A percentile compares a stretch with the other conserved stretches of the same genome.
Evolutionary conservation across 2,113 vertebrate genomes (phyloP).

Genomic region (Spizaetus ornatus): DNA sequence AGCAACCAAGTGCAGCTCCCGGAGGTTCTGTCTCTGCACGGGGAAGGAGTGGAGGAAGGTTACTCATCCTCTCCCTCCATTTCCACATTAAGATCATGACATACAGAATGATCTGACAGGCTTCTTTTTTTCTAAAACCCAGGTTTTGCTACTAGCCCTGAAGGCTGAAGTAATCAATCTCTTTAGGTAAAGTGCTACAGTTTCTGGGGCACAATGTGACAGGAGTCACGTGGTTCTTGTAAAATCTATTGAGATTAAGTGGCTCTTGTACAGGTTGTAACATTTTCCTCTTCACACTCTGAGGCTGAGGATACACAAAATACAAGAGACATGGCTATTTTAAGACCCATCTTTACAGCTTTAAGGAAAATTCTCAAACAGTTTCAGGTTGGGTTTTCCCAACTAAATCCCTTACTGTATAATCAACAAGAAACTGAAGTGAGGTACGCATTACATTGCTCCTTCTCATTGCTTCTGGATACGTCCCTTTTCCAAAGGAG

Average conservation of each 20-base stretch:
- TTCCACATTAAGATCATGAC: not conserved
- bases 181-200: not conserved
- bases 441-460: not conserved
- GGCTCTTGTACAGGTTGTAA: not conserved
- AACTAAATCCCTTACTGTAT: not conserved
- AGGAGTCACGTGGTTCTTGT: not conserved
- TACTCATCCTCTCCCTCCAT: not conserved
- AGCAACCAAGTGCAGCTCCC: not conserved
- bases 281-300: not conserved
- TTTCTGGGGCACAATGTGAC: not conserved
- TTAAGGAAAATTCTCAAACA: not conserved
- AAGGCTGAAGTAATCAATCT: not conserved
- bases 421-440: slow-evolving; percentile 11
- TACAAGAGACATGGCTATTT: not conserved
- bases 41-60: not conserved
- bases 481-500: not conserved
- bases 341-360: not conserved
- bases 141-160: not conserved
- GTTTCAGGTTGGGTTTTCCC: not conserved
- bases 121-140: not conserved
- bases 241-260: not conserved
- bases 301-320: not conserved
- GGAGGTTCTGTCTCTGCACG: not conserved
- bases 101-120: not conserved
- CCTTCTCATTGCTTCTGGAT: not conserved